Base-by-base conservation (phyloP, 2,888 invertebrate species). In the Athalia circularis region DNA sequence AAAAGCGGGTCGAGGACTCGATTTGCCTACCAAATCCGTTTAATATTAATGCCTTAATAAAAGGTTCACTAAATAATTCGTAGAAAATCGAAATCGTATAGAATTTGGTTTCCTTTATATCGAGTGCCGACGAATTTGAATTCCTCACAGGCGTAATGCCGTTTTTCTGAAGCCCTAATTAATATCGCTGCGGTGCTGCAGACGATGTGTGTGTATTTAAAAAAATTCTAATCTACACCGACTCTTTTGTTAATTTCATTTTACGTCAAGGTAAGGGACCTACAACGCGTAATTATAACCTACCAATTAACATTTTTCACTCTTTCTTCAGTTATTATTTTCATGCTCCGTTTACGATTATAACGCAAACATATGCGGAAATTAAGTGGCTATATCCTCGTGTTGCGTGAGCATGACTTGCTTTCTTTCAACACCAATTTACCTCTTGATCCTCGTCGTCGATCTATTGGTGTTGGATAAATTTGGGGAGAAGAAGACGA, bases 11-110 rank as follows among this genome's bases (percentile, higher is more conserved):
- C 9, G 15, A 68, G 29, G 11, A 54, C 52, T 29, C 45, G 45
- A 72, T 72, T 47, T 72, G 72, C 72, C 72, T 72, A 57, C 72
- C 72, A 72, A 72, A 72, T 72, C 8, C 8, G 72, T 43, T 47
- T 13, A 45, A 59, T 72, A 59, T 72, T 47, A 72, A 57, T 47
- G 72, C 45, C 43, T 72, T 47, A 59, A 57, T 72, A 72, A 57
- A 72, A 72, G 72, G 59, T 72, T 59, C 45, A 59, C 59, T 72
- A 72, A 72, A 57, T 70, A 70, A 29, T 70, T 70, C 70, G 45
- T 59, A n/a, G 5, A 15, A 11, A 11, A 54, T 11, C 9, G 57
- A 70, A 59, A 72, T 68, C 52, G 68, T 52, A 52, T 52, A 29
- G 29, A 43, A 68, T 68, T 68, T 29, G 29, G 29, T 29, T 29